A percentile compares a stretch with the other conserved stretches of the same genome.
Conservation (phyloP, 2,797 vertebrate species). For the Tangara arthus region DNA sequence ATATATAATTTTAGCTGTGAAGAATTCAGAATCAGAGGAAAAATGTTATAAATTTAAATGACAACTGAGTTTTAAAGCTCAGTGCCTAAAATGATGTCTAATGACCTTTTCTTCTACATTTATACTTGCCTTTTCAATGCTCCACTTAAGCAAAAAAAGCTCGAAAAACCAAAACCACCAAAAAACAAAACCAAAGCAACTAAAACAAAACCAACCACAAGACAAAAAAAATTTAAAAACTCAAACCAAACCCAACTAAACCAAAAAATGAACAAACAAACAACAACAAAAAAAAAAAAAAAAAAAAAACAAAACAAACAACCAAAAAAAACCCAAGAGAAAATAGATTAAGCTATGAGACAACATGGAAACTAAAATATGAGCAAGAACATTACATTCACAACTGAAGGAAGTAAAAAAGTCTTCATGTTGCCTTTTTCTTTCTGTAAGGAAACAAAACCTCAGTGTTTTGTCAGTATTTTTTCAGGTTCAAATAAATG, state of each 20-base stretch:
- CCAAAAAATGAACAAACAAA: neutral
- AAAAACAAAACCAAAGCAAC: neutral
- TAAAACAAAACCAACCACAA: neutral
- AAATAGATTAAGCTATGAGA: neutral
- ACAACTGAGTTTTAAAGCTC: neutral
- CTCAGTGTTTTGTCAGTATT: neutral
- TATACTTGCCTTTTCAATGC: neutral
- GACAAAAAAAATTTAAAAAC: too few relatives aligned
- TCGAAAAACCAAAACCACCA: neutral
- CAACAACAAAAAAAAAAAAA: neutral
- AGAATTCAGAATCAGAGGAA: neutral
- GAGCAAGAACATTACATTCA: neutral
- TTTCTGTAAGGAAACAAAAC: neutral
- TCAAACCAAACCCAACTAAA: neutral
- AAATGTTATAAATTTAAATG: neutral
- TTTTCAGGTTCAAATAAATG: neutral
- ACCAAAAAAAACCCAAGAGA: neutral
- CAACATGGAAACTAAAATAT: neutral
- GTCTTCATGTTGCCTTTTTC: neutral
- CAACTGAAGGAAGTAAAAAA: neutral
- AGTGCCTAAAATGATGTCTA: neutral
- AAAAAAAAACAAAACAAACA: neutral
- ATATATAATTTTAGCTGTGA: neutral
- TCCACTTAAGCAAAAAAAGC: neutral
- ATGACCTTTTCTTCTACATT: neutral